Conservation (phyloP, 2,113 vertebrate genomes). For the Lipophrys pholis region DNA sequence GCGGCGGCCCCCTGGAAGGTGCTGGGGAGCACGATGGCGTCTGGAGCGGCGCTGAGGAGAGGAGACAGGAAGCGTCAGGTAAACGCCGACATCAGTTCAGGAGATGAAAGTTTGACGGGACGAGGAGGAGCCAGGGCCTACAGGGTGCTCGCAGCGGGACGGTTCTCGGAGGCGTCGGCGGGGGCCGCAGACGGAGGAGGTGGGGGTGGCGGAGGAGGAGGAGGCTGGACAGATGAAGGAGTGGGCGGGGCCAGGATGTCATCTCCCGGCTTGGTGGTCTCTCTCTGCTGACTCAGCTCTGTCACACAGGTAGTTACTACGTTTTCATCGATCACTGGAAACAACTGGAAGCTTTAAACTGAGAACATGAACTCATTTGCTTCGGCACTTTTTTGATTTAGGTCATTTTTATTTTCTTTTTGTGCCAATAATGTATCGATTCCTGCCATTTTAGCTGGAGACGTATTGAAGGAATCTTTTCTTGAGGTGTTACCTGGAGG, state of each 20-base stretch:
- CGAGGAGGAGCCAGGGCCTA: constrained; percentile 44
- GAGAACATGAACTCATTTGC: no score
- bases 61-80: not conserved
- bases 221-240: constrained; percentile 35
- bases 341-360: no score
- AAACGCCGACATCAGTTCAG: constrained; percentile 14
- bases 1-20: constrained; percentile 73
- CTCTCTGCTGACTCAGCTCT: constrained; percentile 47
- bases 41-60: constrained; percentile 35
- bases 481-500: no score
- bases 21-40: constrained; percentile 51
- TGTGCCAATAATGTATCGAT: no score
- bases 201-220: constrained; percentile 9
- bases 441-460: no score
- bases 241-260: constrained; percentile 11
- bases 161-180: constrained; percentile 11
- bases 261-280: constrained; percentile 7
- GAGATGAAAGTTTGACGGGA: constrained; percentile 16
- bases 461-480: no score
- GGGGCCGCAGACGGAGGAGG: constrained; percentile 37
- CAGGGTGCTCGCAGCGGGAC: constrained; percentile 30
- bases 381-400: no score
- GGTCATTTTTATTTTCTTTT: no score
- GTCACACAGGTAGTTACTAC: constrained; percentile 6
- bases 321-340: no score